These are phyloP conservation scores for Hippocampus abdominalis DNA, from an alignment of 2,113 vertebrate genomes.

Conservation along the genomic window DNA sequence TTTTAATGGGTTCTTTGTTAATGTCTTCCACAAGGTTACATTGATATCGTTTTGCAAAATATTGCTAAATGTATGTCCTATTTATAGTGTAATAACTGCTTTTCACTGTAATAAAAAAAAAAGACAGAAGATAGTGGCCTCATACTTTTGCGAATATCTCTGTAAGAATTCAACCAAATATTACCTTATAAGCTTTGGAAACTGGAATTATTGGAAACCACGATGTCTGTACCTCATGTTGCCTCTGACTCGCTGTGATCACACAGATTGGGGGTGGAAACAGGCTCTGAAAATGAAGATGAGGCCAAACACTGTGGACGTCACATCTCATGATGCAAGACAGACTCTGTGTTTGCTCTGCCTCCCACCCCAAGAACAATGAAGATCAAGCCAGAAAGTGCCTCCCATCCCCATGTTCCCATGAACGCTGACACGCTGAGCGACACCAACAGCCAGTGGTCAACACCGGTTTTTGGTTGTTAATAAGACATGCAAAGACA, in stretches of 20 bases:
- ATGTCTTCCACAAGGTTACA: not conserved
- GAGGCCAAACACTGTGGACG: not conserved
- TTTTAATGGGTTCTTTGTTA: not conserved
- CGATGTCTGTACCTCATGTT: not conserved
- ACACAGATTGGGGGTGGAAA: slow-evolving; percentile 4
- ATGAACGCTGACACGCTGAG: slow-evolving; percentile 28
- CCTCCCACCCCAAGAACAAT: slow-evolving; percentile 45
- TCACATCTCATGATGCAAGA: slow-evolving; percentile 21
- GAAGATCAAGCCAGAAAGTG: slow-evolving; percentile 38
- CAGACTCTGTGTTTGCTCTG: slow-evolving; percentile 25
- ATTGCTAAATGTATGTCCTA: not conserved
- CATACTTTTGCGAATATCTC: not conserved
- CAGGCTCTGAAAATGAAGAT: not conserved
- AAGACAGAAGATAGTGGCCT: too few relatives aligned
- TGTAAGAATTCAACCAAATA: not conserved
- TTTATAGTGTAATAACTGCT: not conserved
- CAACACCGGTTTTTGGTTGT: not conserved
- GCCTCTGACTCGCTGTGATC: not conserved
- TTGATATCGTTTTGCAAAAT: not conserved
- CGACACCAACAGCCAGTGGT: slow-evolving; percentile 18
- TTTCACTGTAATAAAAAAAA: too few relatives aligned
- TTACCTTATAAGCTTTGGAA: not conserved
- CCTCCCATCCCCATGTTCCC: slow-evolving; percentile 37
- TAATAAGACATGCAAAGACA: not conserved
- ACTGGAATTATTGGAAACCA: not conserved